A percentile compares a stretch with the other conserved stretches of the same genome.
Evolutionary conservation across 1,140 invertebrate species (phyloP).

Genomic region (Drosophila triauraria): DNA sequence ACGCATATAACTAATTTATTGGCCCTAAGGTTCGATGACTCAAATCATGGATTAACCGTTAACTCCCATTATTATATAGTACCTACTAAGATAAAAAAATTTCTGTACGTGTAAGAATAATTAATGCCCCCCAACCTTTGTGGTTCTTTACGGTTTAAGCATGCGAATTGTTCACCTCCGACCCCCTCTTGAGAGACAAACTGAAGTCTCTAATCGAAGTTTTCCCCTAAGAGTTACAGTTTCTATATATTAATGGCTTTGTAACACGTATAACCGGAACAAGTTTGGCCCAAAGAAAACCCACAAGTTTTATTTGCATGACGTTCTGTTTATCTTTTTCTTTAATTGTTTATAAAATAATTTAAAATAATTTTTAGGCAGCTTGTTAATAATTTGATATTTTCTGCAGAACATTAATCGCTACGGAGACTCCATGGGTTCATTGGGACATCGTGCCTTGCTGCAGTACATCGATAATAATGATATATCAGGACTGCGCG

Average conservation of each 20-base stretch:
- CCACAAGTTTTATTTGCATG: slow-evolving; percentile 36
- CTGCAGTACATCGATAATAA: slow-evolving; percentile 92
- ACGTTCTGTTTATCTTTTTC: slow-evolving; percentile 1
- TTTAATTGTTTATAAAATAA: background rate
- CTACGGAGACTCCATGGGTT: slow-evolving; percentile 93
- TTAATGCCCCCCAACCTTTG: slow-evolving; percentile 1
- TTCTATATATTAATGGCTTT: slow-evolving; percentile 18
- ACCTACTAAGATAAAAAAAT: slow-evolving; percentile 16
- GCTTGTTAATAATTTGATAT: background rate
- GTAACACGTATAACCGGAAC: slow-evolving; percentile 37
- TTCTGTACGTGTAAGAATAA: slow-evolving; percentile 11
- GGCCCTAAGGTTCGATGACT: slow-evolving; percentile 17
- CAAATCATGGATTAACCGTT: slow-evolving; percentile 27
- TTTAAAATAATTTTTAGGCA: too few relatives aligned
- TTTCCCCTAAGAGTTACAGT: slow-evolving; percentile 14
- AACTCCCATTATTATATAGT: slow-evolving; percentile 7
- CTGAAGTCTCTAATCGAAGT: slow-evolving; percentile 10
- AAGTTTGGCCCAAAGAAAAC: background rate
- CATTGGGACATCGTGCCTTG: slow-evolving; percentile 92
- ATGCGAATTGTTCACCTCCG: slow-evolving; percentile 9
- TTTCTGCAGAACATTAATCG: slow-evolving; percentile 81
- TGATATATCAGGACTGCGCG: slow-evolving; percentile 91
- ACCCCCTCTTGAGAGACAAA: slow-evolving; percentile 5
- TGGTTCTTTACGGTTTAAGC: slow-evolving; percentile 15
- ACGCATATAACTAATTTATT: slow-evolving; percentile 20